These are phyloP conservation scores for Perizoma affinitatum DNA, from an alignment of 2,888 invertebrate species.

Conservation along the genomic window DNA sequence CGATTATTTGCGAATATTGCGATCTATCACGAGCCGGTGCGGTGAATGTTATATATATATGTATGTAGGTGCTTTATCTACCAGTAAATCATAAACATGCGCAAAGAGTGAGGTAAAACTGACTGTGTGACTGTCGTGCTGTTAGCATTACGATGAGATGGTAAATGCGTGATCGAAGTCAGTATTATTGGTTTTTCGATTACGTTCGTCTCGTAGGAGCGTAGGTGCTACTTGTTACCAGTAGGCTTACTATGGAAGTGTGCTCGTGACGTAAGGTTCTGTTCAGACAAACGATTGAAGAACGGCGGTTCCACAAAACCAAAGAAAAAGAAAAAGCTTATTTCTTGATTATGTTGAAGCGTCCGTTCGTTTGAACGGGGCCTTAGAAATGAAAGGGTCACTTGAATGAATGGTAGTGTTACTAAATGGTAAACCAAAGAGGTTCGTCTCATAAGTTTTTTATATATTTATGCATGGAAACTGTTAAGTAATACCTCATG, in stretches of 20 bases:
- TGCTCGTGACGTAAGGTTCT: neutral
- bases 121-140: constrained; percentile 12
- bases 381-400: too few relatives aligned
- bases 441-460: neutral
- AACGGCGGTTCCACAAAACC: too few relatives aligned
- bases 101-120: neutral
- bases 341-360: too few relatives aligned
- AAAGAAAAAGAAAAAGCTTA: too few relatives aligned
- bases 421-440: neutral
- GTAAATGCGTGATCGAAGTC: constrained; percentile 15
- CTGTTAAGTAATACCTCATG: constrained; percentile 7
- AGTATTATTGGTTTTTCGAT: constrained; percentile 9
- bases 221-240: neutral
- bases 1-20: constrained; percentile 13
- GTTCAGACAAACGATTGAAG: too few relatives aligned
- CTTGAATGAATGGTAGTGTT: neutral
- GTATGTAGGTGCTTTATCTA: constrained; percentile 11
- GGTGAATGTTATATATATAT: constrained; percentile 11
- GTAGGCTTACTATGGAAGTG: neutral
- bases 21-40: constrained; percentile 19
- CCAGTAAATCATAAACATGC: constrained; percentile 12
- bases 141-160: constrained; percentile 9
- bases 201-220: too few relatives aligned
- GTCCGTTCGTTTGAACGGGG: too few relatives aligned
- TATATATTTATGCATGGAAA: constrained; percentile 2